Conservation (phyloP, 2,888 invertebrate species). For the Hirtodrosophila trivittata region DNA sequence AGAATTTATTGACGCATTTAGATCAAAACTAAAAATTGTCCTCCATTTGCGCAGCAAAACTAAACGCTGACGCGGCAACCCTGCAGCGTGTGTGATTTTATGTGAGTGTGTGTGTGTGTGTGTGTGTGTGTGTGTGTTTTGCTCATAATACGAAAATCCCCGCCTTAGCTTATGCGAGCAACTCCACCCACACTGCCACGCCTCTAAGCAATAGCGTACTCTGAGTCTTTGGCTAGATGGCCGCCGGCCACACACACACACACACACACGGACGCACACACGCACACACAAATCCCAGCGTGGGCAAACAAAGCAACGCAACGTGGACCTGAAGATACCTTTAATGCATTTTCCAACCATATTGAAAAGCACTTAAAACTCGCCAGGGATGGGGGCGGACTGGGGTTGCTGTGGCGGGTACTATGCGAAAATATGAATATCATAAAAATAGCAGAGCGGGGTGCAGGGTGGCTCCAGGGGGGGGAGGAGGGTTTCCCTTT, state of each 20-base stretch:
- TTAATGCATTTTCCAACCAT: constrained; percentile 71
- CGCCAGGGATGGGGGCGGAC: constrained; percentile 8
- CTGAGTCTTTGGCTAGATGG: constrained; percentile 9
- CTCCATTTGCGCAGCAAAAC: constrained; percentile 43
- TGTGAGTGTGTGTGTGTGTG: constrained; percentile 34
- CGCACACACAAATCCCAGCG: constrained; percentile 31
- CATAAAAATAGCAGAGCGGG: constrained; percentile 51
- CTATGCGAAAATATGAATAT: constrained; percentile 69
- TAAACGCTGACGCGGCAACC: constrained; percentile 59
- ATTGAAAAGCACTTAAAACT: constrained; percentile 77
- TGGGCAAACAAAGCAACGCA: constrained; percentile 21
- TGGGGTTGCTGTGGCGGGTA: constrained; percentile 7
- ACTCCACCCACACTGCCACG: constrained; percentile 26
- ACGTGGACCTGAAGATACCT: constrained; percentile 56
- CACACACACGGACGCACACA: background rate
- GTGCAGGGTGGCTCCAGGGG: constrained; percentile 11
- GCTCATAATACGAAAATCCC: constrained; percentile 60
- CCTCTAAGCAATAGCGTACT: background rate
- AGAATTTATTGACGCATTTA: constrained; percentile 78
- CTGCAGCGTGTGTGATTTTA: constrained; percentile 48
- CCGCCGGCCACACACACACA: constrained; percentile 37
- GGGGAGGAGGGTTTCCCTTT: constrained; percentile 22
- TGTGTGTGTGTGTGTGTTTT: constrained; percentile 45
- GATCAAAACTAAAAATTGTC: constrained; percentile 76
- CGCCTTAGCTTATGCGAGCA: constrained; percentile 51